Conservation (phyloP, 2,797 vertebrate genomes). For the Acanthopagrus latus region DNA sequence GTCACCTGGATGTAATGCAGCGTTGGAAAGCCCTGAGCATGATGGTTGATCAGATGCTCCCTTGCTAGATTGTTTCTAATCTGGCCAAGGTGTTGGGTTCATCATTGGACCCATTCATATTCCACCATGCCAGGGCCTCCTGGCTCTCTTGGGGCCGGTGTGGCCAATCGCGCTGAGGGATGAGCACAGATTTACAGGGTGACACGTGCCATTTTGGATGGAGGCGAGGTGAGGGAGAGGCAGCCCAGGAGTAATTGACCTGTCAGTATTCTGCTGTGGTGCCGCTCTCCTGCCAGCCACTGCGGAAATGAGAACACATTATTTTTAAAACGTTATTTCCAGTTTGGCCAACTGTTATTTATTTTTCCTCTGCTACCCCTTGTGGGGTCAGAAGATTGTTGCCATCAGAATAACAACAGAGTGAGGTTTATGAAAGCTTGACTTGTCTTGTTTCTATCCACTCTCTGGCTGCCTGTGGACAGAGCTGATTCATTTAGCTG, state of each 20-base stretch:
- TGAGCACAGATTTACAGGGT: conserved; percentile 88
- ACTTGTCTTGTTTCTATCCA: conserved; percentile 57
- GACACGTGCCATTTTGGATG: conserved; percentile 85
- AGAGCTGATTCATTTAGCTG: conserved; percentile 50
- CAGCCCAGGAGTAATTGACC: conserved; percentile 91
- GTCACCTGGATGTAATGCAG: conserved; percentile 78
- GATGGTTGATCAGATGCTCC: conserved; percentile 80
- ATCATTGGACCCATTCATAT: conserved; percentile 86
- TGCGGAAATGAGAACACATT: conserved; percentile 90
- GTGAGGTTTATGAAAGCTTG: conserved; percentile 72
- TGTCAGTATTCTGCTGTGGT: conserved; percentile 90
- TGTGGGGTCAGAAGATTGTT: conserved; percentile 72
- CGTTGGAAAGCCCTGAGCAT: conserved; percentile 71
- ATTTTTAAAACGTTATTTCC: conserved; percentile 89
- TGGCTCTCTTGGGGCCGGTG: conserved; percentile 82
- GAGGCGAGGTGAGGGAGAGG: conserved; percentile 79
- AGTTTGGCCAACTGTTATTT: conserved; percentile 77
- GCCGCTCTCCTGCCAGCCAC: conserved; percentile 81
- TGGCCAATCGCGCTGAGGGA: conserved; percentile 83
- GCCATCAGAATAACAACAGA: conserved; percentile 72
- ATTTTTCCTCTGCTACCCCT: conserved; percentile 68
- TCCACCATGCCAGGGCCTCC: conserved; percentile 83
- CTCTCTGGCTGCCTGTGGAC: conserved; percentile 44
- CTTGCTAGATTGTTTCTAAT: conserved; percentile 82
- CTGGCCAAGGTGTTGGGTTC: conserved; percentile 86